phyloP scores from a whole-genome alignment of 2,888 invertebrate species.

The Parapristionchus giblindavisi region DNA sequence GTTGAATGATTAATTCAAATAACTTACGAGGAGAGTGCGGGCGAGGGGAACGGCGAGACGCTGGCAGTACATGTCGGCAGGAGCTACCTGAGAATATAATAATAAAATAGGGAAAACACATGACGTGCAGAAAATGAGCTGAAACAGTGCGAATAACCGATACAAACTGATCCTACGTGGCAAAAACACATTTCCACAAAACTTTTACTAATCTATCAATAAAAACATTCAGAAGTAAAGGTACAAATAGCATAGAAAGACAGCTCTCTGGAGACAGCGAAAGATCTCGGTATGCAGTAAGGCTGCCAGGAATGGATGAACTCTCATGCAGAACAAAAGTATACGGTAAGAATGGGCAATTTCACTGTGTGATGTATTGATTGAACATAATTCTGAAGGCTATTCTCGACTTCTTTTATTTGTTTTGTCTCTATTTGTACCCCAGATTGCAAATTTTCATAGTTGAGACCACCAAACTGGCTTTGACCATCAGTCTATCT shows the following conservation, averaged over 20 bases:
- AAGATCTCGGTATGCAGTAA: conserved; percentile 40
- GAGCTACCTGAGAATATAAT: conserved; percentile 49
- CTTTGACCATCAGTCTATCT: background rate
- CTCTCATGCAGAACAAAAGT: conserved; percentile 42
- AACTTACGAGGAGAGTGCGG: conserved; percentile 62
- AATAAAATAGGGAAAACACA: background rate
- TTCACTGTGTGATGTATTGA: conserved; percentile 28
- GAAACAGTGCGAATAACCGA: background rate
- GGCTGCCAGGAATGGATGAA: conserved; percentile 36
- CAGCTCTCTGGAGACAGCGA: background rate
- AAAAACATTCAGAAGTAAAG: no score
- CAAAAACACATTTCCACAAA: no score
- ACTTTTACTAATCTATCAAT: no score
- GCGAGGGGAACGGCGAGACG: conserved; percentile 66
- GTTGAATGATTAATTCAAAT: background rate
- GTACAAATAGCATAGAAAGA: no score
- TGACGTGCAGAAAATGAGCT: background rate
- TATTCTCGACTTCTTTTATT: background rate
- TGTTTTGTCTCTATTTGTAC: background rate
- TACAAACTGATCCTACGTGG: no score
- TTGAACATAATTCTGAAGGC: conserved; percentile 12
- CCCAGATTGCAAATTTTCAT: background rate
- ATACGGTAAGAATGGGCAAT: conserved; percentile 42
- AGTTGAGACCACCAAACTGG: background rate
- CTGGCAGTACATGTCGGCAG: conserved; percentile 63